Evolutionary conservation across 2,888 invertebrate species (phyloP).

Genomic region (Autographa pulchrina): DNA sequence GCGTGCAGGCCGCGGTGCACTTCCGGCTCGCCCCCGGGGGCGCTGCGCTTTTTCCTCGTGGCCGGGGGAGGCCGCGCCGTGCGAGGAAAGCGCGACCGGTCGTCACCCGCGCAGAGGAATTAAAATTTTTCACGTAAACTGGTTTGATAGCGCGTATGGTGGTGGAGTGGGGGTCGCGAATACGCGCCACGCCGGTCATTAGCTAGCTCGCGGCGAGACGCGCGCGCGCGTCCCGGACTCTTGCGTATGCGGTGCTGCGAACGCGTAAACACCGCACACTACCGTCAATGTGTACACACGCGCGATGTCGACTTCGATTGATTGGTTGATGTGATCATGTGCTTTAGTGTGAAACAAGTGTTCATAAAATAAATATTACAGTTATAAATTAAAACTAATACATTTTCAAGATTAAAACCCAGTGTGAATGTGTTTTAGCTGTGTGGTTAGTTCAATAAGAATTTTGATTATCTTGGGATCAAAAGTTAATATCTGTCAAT

Average conservation of each 20-base stretch:
- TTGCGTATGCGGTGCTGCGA: constrained; percentile 72
- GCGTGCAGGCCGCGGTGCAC: constrained; percentile 86
- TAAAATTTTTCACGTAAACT: constrained; percentile 89
- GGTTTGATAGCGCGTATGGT: constrained; percentile 87
- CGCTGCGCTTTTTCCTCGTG: constrained; percentile 86
- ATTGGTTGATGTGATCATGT: constrained; percentile 69
- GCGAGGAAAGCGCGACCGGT: constrained; percentile 87
- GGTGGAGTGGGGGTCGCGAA: constrained; percentile 87
- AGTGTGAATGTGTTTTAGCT: constrained; percentile 25
- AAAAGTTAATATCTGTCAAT: not conserved
- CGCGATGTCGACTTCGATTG: constrained; percentile 62
- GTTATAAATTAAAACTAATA: constrained; percentile 33
- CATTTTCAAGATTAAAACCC: constrained; percentile 20
- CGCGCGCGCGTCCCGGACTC: constrained; percentile 78
- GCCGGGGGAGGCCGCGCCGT: constrained; percentile 72
- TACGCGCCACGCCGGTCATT: constrained; percentile 87
- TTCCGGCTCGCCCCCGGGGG: constrained; percentile 85
- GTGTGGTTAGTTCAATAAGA: constrained; percentile 27
- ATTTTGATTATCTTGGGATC: constrained; percentile 46
- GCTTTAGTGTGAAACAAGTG: constrained; percentile 65
- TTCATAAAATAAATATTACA: constrained; percentile 49
- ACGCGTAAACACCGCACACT: constrained; percentile 49
- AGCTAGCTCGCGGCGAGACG: constrained; percentile 83
- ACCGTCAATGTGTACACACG: constrained; percentile 49
- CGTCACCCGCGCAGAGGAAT: constrained; percentile 85